A percentile compares a stretch with the other conserved stretches of the same genome.
phyloP scores from a whole-genome alignment of 2,888 invertebrate species.

The Callyntrura sp. region DNA sequence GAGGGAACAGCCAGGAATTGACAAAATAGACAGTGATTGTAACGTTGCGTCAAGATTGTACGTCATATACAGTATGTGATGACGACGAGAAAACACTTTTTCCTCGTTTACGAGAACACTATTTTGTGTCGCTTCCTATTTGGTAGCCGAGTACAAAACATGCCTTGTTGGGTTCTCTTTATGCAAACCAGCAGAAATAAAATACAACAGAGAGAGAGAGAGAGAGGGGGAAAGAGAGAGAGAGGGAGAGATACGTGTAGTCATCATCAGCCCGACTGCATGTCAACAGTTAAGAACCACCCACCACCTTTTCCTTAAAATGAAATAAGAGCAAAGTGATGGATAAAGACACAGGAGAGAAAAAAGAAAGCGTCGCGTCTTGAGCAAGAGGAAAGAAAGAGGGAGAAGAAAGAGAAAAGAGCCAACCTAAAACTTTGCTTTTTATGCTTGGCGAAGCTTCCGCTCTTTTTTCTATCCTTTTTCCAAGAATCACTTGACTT shows the following conservation, averaged over 20 bases:
- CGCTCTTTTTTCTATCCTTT: neutral
- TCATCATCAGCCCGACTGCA: neutral
- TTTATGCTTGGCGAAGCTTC: constrained; percentile 66
- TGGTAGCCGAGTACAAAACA: constrained; percentile 1
- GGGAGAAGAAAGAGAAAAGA: constrained; percentile 56
- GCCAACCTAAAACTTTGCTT: constrained; percentile 66
- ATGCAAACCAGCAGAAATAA: constrained; percentile 29
- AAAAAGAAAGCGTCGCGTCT: too few species aligned
- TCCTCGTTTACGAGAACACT: neutral
- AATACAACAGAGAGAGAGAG: neutral
- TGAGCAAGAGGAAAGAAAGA: too few species aligned
- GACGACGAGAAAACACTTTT: constrained; percentile 54
- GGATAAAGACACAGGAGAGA: constrained; percentile 56
- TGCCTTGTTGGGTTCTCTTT: neutral
- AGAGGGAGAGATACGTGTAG: too few species aligned
- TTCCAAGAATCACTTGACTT: constrained; percentile 55
- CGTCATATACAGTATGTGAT: too few species aligned
- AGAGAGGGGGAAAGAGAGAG: too few species aligned
- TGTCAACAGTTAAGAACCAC: constrained; percentile 35
- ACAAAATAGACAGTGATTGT: constrained; percentile 5
- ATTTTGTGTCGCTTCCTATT: neutral
- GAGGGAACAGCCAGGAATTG: neutral
- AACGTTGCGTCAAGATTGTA: constrained; percentile 45
- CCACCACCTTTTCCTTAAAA: constrained; percentile 33
- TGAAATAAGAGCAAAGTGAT: constrained; percentile 71